A percentile compares a stretch with the other conserved stretches of the same genome.
Conservation (phyloP, 2,113 vertebrate genomes). For the Chloropsis cyanopogon region DNA sequence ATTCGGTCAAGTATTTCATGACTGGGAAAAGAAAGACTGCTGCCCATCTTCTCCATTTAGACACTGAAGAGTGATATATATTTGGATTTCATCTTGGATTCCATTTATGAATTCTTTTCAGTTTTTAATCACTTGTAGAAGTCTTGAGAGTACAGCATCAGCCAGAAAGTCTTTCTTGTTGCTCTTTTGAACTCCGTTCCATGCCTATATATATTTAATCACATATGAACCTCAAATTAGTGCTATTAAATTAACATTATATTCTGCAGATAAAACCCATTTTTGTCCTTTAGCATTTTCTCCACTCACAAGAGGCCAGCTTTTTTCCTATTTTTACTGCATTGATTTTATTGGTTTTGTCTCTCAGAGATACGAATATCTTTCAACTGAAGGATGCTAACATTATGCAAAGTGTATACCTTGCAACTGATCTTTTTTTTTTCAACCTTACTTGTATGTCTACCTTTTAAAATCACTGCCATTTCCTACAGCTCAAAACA, state of each 20-base stretch:
- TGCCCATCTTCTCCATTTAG: not conserved
- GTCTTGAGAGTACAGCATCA: not conserved
- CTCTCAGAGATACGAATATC: not conserved
- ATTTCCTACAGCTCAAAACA: not conserved
- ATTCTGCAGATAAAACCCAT: not conserved
- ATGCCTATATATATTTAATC: not conserved
- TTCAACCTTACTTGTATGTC: not conserved
- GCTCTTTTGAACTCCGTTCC: not conserved
- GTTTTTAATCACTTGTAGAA: not conserved
- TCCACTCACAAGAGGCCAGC: not conserved
- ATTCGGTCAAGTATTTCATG: not conserved
- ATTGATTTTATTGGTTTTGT: not conserved
- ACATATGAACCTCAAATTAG: not conserved
- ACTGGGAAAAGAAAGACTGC: not conserved
- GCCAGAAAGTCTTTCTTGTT: not conserved
- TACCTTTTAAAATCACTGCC: not conserved
- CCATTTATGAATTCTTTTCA: not conserved
- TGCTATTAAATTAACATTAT: not conserved
- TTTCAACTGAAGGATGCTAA: not conserved
- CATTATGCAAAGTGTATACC: not conserved
- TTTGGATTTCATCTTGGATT: not conserved
- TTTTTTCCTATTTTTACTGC: not conserved
- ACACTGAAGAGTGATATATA: not conserved
- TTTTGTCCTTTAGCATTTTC: not conserved
- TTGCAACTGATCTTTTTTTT: not conserved